These are phyloP conservation scores for Cyprinodon brontotheroides DNA, from an alignment of 2,113 vertebrate genomes.

Conservation along the genomic window DNA sequence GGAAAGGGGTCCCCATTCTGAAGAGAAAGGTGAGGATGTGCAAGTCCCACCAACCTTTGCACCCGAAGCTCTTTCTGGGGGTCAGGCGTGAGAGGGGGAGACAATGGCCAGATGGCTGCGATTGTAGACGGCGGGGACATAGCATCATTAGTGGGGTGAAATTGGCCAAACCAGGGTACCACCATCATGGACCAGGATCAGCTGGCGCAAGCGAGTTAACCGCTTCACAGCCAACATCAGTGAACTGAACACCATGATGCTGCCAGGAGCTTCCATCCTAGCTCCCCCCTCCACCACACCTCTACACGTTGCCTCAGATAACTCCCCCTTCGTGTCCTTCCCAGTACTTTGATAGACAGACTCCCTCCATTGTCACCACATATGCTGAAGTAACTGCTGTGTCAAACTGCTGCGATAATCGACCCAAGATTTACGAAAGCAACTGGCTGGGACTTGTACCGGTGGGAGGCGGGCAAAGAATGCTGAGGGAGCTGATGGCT, in stretches of 20 bases:
- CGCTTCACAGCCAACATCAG: constrained; percentile 98
- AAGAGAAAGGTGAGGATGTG: constrained; percentile 68
- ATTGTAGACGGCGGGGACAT: constrained; percentile 39
- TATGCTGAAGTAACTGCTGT: constrained; percentile 89
- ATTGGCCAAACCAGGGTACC: constrained; percentile 85
- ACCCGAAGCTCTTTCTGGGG: constrained; percentile 75
- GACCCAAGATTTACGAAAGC: constrained; percentile 71
- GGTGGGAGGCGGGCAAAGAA: constrained; percentile 74
- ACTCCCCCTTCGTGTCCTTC: constrained; percentile 81
- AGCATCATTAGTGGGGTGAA: constrained; percentile 59
- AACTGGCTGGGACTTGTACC: constrained; percentile 81
- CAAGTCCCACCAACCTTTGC: constrained; percentile 76
- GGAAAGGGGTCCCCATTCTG: constrained; percentile 74
- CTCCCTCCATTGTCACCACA: constrained; percentile 86
- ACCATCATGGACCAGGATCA: constrained; percentile 99
- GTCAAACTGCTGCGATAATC: constrained; percentile 78
- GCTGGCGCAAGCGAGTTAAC: constrained; percentile 92
- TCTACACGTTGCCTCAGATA: constrained; percentile 77
- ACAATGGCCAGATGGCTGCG: constrained; percentile 10
- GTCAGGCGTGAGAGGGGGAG: constrained; percentile 46
- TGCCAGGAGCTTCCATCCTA: constrained; percentile 74
- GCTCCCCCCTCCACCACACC: constrained; percentile 65
- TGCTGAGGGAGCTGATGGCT: constrained; percentile 87
- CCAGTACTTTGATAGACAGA: constrained; percentile 85
- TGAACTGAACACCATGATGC: constrained; percentile 96